phyloP scores from a whole-genome alignment of 1,140 invertebrate species.

The Drosophila mayri region DNA sequence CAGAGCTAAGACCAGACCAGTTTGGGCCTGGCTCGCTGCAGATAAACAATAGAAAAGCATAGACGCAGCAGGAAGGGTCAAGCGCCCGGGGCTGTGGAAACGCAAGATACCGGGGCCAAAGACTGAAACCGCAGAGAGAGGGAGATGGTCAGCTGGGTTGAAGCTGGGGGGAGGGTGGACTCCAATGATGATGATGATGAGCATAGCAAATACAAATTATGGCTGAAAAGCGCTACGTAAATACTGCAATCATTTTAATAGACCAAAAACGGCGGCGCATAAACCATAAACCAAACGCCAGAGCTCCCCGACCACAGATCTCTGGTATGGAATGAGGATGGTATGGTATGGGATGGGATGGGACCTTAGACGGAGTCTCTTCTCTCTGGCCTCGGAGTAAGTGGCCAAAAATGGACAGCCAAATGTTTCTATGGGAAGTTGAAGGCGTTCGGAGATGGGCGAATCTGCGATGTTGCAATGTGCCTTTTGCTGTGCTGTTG shows the following conservation, averaged over 20 bases:
- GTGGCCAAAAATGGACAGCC: slow-evolving; percentile 31
- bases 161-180: slow-evolving; percentile 11
- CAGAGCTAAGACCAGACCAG: slow-evolving; percentile 5
- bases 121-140: slow-evolving; percentile 43
- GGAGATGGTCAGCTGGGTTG: slow-evolving; percentile 34
- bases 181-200: slow-evolving; percentile 70
- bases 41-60: slow-evolving; percentile 82
- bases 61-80: slow-evolving; percentile 67
- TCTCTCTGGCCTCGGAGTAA: slow-evolving; percentile 17
- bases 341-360: not conserved
- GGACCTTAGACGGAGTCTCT: slow-evolving; percentile 17
- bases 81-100: slow-evolving; percentile 53
- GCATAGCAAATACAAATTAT: slow-evolving; percentile 81
- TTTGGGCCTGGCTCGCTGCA: slow-evolving; percentile 54
- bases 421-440: slow-evolving; percentile 67
- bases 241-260: slow-evolving; percentile 84
- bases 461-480: slow-evolving; percentile 34
- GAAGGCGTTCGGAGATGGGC: slow-evolving; percentile 59
- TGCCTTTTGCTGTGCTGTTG: slow-evolving; percentile 10
- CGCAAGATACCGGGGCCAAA: slow-evolving; percentile 44
- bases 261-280: slow-evolving; percentile 82
- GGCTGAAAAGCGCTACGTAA: slow-evolving; percentile 80
- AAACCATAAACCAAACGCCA: slow-evolving; percentile 82
- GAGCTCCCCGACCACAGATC: slow-evolving; percentile 17
- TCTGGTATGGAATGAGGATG: slow-evolving; percentile 1